phyloP scores from a whole-genome alignment of 2,888 invertebrate species.

The Cheilosia grossa region DNA sequence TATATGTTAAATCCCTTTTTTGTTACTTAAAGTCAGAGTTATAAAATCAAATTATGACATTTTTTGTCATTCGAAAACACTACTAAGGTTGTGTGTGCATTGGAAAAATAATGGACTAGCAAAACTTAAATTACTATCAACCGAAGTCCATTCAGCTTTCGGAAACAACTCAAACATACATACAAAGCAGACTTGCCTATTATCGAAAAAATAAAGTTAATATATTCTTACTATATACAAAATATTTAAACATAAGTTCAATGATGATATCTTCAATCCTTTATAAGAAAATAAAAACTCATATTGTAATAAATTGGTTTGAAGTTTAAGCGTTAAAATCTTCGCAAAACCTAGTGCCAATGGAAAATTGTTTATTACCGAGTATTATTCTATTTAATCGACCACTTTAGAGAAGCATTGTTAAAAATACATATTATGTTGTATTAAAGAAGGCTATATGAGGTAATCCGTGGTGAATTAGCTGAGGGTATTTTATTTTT shows the following conservation, averaged over 20 bases:
- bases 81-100: neutral
- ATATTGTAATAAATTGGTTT: slow-evolving; percentile 11
- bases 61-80: slow-evolving; percentile 10
- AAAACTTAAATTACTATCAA: neutral
- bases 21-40: slow-evolving; percentile 10
- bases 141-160: neutral
- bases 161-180: slow-evolving; percentile 11
- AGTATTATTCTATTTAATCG: slow-evolving; percentile 29
- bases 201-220: slow-evolving; percentile 13
- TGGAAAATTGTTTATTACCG: neutral
- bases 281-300: slow-evolving; percentile 9
- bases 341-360: slow-evolving; percentile 33
- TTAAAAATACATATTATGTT: neutral
- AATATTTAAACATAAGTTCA: slow-evolving; percentile 11
- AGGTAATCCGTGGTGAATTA: neutral
- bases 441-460: slow-evolving; percentile 34
- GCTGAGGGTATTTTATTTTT: neutral
- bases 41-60: slow-evolving; percentile 7
- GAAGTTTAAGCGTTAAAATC: neutral
- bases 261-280: slow-evolving; percentile 13
- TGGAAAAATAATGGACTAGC: neutral
- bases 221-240: slow-evolving; percentile 25
- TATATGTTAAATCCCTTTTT: slow-evolving; percentile 11
- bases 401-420: neutral
- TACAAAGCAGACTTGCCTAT: slow-evolving; percentile 47